phyloP scores from a whole-genome alignment of 2,113 vertebrate species.

The Ellobius talpinus region DNA sequence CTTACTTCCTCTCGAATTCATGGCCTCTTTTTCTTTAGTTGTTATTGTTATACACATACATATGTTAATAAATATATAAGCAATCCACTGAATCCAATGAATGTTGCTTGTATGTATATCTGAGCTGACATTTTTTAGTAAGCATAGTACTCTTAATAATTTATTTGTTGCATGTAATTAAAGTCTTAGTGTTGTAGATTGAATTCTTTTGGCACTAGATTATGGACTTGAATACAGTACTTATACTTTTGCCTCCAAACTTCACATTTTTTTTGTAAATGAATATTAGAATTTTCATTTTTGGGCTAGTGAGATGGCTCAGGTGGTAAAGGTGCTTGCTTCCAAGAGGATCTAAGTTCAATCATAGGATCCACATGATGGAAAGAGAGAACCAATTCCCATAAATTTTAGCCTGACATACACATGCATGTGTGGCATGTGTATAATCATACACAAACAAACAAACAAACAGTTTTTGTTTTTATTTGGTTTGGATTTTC shows the following conservation, averaged over 20 bases:
- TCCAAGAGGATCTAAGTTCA: neutral
- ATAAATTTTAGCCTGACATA: neutral
- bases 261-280: constrained; percentile 23
- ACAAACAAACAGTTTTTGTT: neutral
- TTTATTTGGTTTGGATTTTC: neutral
- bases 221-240: neutral
- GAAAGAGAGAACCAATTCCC: neutral
- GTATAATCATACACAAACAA: neutral
- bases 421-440: neutral
- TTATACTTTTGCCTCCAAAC: neutral
- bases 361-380: neutral
- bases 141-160: constrained; percentile 44
- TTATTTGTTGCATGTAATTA: neutral
- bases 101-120: neutral
- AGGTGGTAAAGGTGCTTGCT: neutral
- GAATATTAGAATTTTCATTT: constrained; percentile 18
- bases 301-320: neutral
- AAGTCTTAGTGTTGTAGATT: neutral
- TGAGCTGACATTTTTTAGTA: neutral
- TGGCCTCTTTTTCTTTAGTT: neutral
- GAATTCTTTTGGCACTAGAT: neutral
- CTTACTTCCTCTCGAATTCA: neutral
- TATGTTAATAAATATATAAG: neutral
- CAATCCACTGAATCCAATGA: neutral
- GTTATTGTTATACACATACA: neutral